Base-by-base conservation (phyloP, 2,888 invertebrate genomes). In the Drosophila acutilabella region DNA sequence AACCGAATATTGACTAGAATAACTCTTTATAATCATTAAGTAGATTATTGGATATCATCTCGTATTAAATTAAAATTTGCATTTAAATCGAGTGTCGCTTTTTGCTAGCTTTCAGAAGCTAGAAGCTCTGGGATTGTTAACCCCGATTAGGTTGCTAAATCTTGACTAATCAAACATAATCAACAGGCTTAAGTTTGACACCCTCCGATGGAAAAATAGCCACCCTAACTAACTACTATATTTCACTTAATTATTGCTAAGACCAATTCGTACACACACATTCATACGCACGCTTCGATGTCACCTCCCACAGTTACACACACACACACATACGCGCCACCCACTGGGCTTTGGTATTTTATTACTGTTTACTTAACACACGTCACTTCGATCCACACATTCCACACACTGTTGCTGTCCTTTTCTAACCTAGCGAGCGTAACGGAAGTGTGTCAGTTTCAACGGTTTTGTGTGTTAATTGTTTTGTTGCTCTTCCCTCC, bases 171-270 rank as follows among this genome's bases (percentile, higher is more conserved):
- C 74, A 83, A 87, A 83, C 80, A 79, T 76, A 85, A 88, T 83
- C 74, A 83, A 85, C 88, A 81, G 71, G 83, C 82, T 83, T 88
- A 81, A 74, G 74, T 67, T 72, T 74, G 69, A 73, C 73, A 66
- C 52, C 71, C 60, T 53, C 41, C 16, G 56, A 14, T 44, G 47
- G 52, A 62, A 53, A 57, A 30, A 41, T 30, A 61, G 41, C 23
- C 65, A 66, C 71, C 74, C 82, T 71, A 71, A 87, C 71, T 74
- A 71, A 87, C 68, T 75, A 67, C 82, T 74, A 83, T 85, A 74
- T 87, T 76, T 87, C 69, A 87, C 76, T 87, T 87, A 81, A 87
- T 83, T 83, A 81, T 85, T 74, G 80, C 76, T 79, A 79, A 81
- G 85, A 64, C 69, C 78, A 66, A 75, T 42, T 26, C 56, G 33